phyloP scores from a whole-genome alignment of 2,888 invertebrate genomes.

The Bellardia pandia region DNA sequence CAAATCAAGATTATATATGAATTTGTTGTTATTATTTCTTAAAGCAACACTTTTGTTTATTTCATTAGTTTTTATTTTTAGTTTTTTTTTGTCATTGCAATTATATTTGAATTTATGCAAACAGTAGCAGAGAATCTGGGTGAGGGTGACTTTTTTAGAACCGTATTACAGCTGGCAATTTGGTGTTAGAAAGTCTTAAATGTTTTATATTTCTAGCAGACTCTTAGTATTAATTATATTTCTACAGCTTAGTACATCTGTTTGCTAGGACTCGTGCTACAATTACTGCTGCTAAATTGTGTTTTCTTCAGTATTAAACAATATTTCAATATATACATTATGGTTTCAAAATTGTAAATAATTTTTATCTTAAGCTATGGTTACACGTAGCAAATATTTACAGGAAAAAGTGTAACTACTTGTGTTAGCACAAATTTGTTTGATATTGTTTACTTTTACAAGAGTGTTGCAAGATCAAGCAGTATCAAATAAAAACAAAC shows the following conservation, averaged over 20 bases:
- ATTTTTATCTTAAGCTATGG: too few species aligned
- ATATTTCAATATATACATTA: neutral
- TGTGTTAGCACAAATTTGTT: too few species aligned
- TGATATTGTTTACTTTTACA: too few species aligned
- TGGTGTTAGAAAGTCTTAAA: neutral
- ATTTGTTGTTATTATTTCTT: neutral
- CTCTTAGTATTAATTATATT: neutral
- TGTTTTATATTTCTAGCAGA: neutral
- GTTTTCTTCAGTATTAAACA: neutral
- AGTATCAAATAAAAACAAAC: too few species aligned
- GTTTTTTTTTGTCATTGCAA: slow-evolving; percentile 21
- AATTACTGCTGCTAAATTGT: neutral
- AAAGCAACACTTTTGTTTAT: too few species aligned
- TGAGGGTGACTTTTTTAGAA: slow-evolving; percentile 24
- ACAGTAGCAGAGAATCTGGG: neutral
- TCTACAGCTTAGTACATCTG: neutral
- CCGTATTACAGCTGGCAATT: slow-evolving; percentile 40
- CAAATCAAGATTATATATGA: slow-evolving; percentile 41
- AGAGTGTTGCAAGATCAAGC: too few species aligned
- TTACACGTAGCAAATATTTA: too few species aligned
- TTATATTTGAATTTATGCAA: slow-evolving; percentile 32
- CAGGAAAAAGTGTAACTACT: too few species aligned
- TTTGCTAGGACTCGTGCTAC: neutral
- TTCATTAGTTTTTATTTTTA: neutral
- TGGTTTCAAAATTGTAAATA: too few species aligned